A percentile compares a stretch with the other conserved stretches of the same genome.
Evolutionary conservation across 2,888 invertebrate species (phyloP).

Genomic region (Ferrisia virgata): DNA sequence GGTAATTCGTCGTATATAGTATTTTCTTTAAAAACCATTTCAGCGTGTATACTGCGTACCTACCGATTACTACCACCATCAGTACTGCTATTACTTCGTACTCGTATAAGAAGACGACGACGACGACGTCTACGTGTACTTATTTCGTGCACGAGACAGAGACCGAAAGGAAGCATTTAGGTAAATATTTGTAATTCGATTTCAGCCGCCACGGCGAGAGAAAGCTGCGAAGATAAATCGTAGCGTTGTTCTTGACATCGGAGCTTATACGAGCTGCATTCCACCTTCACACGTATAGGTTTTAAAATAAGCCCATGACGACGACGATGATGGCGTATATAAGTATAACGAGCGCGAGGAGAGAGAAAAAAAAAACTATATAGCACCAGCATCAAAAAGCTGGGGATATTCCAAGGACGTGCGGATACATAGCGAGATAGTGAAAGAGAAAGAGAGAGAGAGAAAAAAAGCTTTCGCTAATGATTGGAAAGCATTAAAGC

Average conservation of each 20-base stretch:
- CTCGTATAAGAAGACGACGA: too few relatives aligned
- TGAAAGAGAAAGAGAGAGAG: background rate
- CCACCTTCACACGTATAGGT: background rate
- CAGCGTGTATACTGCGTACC: background rate
- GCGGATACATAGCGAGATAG: too few relatives aligned
- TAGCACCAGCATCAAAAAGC: background rate
- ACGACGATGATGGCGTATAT: background rate
- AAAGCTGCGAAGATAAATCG: background rate
- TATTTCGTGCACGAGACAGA: background rate
- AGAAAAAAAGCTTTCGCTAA: background rate
- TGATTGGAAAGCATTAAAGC: background rate
- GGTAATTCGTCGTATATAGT: background rate
- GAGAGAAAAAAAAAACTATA: background rate
- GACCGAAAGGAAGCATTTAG: background rate
- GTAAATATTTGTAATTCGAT: slow-evolving; percentile 12
- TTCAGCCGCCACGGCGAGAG: background rate
- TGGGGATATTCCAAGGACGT: background rate
- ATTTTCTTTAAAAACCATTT: slow-evolving; percentile 3
- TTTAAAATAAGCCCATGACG: background rate
- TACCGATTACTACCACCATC: background rate
- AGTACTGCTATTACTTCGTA: too few relatives aligned
- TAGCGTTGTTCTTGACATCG: background rate
- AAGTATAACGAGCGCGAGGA: too few relatives aligned
- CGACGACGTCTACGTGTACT: background rate
- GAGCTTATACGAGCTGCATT: background rate